phyloP scores from a whole-genome alignment of 2,888 invertebrate species.

The Neria commutata region DNA sequence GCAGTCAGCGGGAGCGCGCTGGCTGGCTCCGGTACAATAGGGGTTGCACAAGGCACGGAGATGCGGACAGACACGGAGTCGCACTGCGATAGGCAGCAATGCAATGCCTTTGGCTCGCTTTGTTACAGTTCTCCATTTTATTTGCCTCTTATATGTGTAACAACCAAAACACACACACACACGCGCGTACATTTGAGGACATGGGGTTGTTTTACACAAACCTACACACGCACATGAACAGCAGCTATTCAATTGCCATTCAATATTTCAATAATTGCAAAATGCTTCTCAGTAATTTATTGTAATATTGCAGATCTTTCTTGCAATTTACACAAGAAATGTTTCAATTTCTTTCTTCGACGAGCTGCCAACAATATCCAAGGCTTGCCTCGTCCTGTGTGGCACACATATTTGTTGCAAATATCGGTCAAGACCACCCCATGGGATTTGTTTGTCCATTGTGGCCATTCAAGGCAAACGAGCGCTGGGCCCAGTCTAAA shows the following conservation, averaged over 20 bases:
- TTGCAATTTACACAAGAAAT: neutral
- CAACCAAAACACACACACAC: neutral
- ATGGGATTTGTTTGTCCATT: conserved; percentile 47
- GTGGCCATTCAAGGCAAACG: conserved; percentile 48
- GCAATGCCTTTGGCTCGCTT: neutral
- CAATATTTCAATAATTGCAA: neutral
- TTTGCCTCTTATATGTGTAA: neutral
- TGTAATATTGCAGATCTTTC: too few species aligned
- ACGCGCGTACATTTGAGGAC: neutral
- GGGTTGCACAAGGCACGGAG: neutral
- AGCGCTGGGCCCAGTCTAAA: conserved; percentile 34
- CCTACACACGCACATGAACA: too few species aligned
- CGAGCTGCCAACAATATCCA: too few species aligned
- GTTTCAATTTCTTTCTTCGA: neutral
- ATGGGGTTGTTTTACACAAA: neutral
- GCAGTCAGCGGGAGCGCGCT: neutral
- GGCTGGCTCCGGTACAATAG: neutral
- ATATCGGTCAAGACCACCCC: conserved; percentile 40
- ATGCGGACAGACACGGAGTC: too few species aligned
- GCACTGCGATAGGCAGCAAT: neutral
- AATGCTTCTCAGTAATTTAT: neutral
- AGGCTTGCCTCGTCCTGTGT: neutral
- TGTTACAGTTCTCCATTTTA: neutral
- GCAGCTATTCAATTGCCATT: neutral
- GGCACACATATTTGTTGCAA: neutral